Evolutionary conservation across 2,113 vertebrate genomes (phyloP).

Genomic region (Talpa occidentalis): DNA sequence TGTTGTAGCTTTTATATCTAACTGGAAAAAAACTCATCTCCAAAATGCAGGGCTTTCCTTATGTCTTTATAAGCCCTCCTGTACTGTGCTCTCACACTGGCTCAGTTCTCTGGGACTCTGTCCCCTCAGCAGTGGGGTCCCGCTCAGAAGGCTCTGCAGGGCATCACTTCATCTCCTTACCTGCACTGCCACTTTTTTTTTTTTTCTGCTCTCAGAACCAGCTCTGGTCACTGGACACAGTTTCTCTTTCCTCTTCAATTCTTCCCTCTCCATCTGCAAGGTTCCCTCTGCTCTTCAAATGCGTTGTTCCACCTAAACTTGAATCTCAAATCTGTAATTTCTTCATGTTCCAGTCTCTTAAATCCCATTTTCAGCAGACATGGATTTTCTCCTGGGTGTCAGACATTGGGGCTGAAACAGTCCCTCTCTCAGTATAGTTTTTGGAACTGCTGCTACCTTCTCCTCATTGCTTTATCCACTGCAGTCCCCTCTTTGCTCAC

Average conservation of each 20-base stretch:
- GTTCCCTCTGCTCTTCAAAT: neutral
- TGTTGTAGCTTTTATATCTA: neutral
- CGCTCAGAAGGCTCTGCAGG: no score
- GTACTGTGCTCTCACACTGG: rapidly evolving
- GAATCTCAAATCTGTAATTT: neutral
- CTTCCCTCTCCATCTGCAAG: neutral
- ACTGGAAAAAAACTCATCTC: neutral
- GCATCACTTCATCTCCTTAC: neutral
- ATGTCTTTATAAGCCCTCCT: neutral
- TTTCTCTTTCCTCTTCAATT: neutral
- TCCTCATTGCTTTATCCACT: neutral
- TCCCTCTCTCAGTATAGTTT: neutral
- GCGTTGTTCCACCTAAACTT: neutral
- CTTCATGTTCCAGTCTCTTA: neutral
- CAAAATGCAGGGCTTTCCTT: neutral
- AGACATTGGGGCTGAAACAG: neutral
- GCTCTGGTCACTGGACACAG: neutral
- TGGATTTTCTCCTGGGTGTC: neutral
- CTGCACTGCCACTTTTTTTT: neutral
- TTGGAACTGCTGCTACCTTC: neutral
- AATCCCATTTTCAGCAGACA: neutral
- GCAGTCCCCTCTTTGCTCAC: neutral
- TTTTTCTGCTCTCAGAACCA: neutral
- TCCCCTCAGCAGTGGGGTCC: rapidly evolving
- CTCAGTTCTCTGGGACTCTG: rapidly evolving